These are phyloP conservation scores for Lasioglossum lativentre DNA, from an alignment of 2,888 invertebrate species.

Conservation along the genomic window DNA sequence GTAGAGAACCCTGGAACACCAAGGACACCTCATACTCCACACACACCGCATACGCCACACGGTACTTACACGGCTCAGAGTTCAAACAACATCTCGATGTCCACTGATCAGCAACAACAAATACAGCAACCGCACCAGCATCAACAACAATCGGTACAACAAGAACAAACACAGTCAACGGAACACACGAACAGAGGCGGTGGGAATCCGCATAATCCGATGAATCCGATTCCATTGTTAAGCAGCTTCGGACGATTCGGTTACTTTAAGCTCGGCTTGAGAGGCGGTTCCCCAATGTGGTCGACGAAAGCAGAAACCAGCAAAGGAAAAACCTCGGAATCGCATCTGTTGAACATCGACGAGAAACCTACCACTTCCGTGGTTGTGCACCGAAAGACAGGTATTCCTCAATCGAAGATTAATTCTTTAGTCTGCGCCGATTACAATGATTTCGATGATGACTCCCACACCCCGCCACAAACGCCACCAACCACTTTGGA, in stretches of 20 bases:
- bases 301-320: conserved; percentile 84
- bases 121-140: conserved; percentile 77
- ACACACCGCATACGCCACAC: conserved; percentile 79
- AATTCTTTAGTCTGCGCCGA: conserved; percentile 87
- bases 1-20: conserved; percentile 87
- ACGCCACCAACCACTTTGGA: conserved; percentile 84
- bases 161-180: conserved; percentile 63
- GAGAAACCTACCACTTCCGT: conserved; percentile 85
- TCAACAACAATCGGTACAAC: conserved; percentile 75
- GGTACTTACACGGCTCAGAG: conserved; percentile 77
- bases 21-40: conserved; percentile 84
- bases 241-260: conserved; percentile 87
- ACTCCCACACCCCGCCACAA: conserved; percentile 86
- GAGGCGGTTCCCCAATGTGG: conserved; percentile 90
- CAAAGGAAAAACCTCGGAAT: conserved; percentile 81
- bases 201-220: conserved; percentile 86
- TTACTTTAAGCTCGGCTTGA: conserved; percentile 87
- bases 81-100: conserved; percentile 75
- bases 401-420: conserved; percentile 84
- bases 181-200: conserved; percentile 82
- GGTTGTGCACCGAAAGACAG: conserved; percentile 81
- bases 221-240: conserved; percentile 87
- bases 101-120: conserved; percentile 86
- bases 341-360: conserved; percentile 83
- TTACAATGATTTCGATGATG: conserved; percentile 87